Conservation (phyloP, 2,888 invertebrate species). For the Spilarctia lutea region DNA sequence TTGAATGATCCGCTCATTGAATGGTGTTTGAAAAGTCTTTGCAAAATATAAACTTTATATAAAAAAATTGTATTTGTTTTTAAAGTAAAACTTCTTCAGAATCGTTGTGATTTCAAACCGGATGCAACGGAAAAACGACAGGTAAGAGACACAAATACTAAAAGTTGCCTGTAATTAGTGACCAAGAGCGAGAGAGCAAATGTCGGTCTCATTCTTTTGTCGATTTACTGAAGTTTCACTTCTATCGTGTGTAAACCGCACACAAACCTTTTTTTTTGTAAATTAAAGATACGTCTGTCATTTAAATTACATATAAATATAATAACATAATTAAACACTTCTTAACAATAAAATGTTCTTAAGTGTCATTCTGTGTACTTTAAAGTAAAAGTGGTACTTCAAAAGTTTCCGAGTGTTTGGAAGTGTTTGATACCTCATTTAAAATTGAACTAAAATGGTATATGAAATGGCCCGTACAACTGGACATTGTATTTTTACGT, state of each 20-base stretch:
- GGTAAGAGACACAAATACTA: too few species aligned
- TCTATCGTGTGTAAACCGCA: too few species aligned
- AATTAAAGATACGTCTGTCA: neutral
- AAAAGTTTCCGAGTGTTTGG: neutral
- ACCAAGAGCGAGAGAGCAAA: too few species aligned
- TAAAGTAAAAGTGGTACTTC: neutral
- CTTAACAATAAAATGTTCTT: neutral
- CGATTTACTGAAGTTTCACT: too few species aligned
- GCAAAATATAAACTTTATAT: neutral
- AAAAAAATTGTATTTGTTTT: neutral
- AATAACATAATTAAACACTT: neutral
- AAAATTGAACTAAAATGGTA: neutral
- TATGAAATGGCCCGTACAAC: too few species aligned
- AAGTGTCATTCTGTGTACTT: neutral
- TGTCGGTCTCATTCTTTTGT: too few species aligned
- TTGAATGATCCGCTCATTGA: slow-evolving; percentile 14
- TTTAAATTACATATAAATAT: too few species aligned
- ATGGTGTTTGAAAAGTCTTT: neutral
- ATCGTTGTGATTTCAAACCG: too few species aligned
- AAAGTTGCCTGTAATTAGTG: too few species aligned
- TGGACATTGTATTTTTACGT: too few species aligned
- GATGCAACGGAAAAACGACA: too few species aligned
- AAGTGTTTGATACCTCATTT: neutral
- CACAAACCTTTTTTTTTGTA: neutral
- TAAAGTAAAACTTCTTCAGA: too few species aligned